These are phyloP conservation scores for Megaptera novaeangliae DNA, from an alignment of 2,113 vertebrate species.

Conservation along the genomic window DNA sequence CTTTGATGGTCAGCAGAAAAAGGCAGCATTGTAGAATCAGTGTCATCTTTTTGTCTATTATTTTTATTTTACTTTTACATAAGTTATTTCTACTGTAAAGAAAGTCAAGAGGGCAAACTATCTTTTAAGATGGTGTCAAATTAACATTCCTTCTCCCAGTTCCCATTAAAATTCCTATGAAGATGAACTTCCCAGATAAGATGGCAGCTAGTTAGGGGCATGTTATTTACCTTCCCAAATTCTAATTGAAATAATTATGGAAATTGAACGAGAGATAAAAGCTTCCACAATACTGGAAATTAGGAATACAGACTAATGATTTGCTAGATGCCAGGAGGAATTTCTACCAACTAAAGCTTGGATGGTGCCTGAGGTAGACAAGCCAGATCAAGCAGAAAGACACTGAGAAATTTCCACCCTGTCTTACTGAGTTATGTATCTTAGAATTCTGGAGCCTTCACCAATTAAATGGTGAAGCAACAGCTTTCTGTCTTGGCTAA, in stretches of 20 bases:
- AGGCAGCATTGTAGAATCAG: not conserved
- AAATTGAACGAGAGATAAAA: conserved; percentile 30
- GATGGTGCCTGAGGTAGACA: not conserved
- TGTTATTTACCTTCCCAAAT: not conserved
- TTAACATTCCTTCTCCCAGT: not conserved
- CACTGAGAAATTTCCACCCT: not conserved
- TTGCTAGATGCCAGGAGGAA: not conserved
- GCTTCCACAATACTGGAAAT: not conserved
- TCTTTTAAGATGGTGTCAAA: not conserved
- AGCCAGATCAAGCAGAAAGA: conserved; percentile 21
- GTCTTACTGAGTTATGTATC: not conserved
- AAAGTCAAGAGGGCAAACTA: not conserved
- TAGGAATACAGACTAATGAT: conserved; percentile 12
- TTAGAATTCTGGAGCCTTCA: not conserved
- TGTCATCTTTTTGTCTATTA: not conserved
- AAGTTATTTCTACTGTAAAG: not conserved
- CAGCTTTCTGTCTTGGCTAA: not conserved
- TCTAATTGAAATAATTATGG: conserved; percentile 21
- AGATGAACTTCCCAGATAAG: not conserved
- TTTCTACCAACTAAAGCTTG: not conserved
- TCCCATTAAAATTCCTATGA: not conserved
- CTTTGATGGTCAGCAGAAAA: not conserved
- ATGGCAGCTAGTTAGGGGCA: not conserved
- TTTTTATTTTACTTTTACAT: conserved; percentile 19
- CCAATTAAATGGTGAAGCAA: not conserved